phyloP scores from a whole-genome alignment of 1,140 invertebrate species.

The Drosophila nikananu region DNA sequence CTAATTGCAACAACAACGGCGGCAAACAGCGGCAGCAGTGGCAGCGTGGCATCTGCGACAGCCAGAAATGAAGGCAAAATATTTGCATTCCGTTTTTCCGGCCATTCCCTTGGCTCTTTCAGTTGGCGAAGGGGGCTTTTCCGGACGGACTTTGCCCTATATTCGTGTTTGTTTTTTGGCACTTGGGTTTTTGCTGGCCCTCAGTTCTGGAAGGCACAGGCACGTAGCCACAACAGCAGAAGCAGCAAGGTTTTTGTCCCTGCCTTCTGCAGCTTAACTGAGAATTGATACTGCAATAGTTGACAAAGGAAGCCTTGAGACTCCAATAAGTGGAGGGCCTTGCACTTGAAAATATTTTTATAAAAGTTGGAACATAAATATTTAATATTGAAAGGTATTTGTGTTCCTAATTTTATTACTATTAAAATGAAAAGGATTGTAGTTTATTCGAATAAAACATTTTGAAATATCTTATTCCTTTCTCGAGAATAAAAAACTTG shows the following conservation, averaged over 20 bases:
- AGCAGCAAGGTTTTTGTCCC: conserved; percentile 24
- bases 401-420: too few relatives aligned
- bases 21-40: conserved; percentile 25
- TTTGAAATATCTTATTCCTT: too few relatives aligned
- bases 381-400: not conserved
- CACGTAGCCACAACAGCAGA: conserved; percentile 35
- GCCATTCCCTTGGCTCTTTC: conserved; percentile 20
- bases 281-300: conserved; percentile 39
- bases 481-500: too few relatives aligned
- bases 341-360: not conserved
- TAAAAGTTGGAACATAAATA: not conserved
- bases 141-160: conserved; percentile 32
- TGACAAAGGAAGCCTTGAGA: not conserved
- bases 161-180: conserved; percentile 41
- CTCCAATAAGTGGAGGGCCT: conserved; percentile 1
- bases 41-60: conserved; percentile 31
- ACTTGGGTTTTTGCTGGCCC: conserved; percentile 1
- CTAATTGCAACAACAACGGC: conserved; percentile 60
- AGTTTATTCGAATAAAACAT: too few relatives aligned
- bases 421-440: too few relatives aligned
- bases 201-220: conserved; percentile 7
- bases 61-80: conserved; percentile 57
- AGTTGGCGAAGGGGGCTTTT: conserved; percentile 22
- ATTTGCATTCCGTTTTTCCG: conserved; percentile 54
- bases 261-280: conserved; percentile 13